Base-by-base conservation (phyloP, 1,140 invertebrate species). In the Eciton burchellii region DNA sequence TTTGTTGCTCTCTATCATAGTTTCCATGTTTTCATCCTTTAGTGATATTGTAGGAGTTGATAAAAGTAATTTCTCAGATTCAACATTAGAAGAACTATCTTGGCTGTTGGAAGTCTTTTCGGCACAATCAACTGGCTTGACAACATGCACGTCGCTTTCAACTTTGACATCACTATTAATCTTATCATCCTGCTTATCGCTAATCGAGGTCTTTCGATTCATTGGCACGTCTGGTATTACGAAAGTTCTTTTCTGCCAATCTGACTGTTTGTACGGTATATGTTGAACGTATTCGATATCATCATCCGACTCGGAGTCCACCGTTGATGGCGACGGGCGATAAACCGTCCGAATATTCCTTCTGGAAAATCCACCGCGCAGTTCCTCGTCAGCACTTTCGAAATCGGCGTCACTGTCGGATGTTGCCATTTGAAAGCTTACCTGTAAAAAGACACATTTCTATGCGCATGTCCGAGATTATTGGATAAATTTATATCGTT, bases 331-430 rank as follows among this genome's bases (percentile, higher is more conserved):
- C 24, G 45, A 66, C 19, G 45, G 56, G 35, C 76, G 74, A 0
- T 68, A 56, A 14, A 45, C 54, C 14, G 45, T 68, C 45, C 52
- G 82, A 43, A 9, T 19, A 41, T 76, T 47, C 21, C 19, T 88
- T 81, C 76, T 84, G 8, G 56, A 19, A n/a, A 29, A 4, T 6
- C 14, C 16, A 3, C 85, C 81, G 35, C 83, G 73, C 63, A 93
- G 76, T 26, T 95, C 95, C 84, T 96, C 95, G 86, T 96, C 95
- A 9, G 95, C 96, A 90, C 96, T 96, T 88, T 96, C 95, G 90
- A 96, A 97, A 90, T 95, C 95, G n/a, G 35, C 49, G 87, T 96
- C 96, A 91, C 96, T 96, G 76, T 96, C 96, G 76, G 96, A 96
- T 9, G 95, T 95, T 90, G 95, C 95, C 96, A 96, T 96, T 84